Conservation (phyloP, 2,888 invertebrate species). For the Pyrocoelia pectoralis region DNA sequence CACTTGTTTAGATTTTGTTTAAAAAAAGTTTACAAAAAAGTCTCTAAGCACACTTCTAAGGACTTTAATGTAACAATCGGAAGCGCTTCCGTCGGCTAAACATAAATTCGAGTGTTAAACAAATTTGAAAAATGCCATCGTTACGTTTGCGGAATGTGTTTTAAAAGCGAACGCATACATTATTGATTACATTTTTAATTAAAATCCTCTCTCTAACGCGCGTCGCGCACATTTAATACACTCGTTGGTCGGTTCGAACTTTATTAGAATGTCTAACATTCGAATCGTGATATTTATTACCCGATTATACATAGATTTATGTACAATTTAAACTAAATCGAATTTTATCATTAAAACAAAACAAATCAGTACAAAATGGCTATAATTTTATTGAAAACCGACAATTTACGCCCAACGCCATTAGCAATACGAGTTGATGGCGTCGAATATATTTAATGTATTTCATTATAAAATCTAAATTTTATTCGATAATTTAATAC, state of each 20-base stretch:
- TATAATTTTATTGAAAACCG: not conserved
- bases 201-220: constrained; percentile 1
- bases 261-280: constrained; percentile 1
- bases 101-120: constrained; percentile 1
- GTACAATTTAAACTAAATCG: not conserved
- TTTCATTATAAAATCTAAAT: not conserved
- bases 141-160: not conserved
- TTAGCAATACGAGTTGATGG: not conserved
- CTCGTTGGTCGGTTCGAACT: not conserved
- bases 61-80: not conserved
- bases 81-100: not conserved
- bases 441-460: not conserved
- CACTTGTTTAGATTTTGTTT: too few species aligned
- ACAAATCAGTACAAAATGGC: constrained; percentile 1
- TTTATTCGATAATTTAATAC: not conserved
- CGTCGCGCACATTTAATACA: not conserved
- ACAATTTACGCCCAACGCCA: not conserved
- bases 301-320: not conserved
- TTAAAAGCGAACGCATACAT: constrained; percentile 1
- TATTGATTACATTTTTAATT: constrained; percentile 1
- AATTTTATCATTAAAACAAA: not conserved
- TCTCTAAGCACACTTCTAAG: too few species aligned
- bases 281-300: not conserved
- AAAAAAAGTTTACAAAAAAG: too few species aligned
- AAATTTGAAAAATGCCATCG: not conserved